Percentiles rank a stretch among this genome's conserved stretches.
Conservation (phyloP, 2,888 invertebrate genomes). For the Nomada lathburiana region DNA sequence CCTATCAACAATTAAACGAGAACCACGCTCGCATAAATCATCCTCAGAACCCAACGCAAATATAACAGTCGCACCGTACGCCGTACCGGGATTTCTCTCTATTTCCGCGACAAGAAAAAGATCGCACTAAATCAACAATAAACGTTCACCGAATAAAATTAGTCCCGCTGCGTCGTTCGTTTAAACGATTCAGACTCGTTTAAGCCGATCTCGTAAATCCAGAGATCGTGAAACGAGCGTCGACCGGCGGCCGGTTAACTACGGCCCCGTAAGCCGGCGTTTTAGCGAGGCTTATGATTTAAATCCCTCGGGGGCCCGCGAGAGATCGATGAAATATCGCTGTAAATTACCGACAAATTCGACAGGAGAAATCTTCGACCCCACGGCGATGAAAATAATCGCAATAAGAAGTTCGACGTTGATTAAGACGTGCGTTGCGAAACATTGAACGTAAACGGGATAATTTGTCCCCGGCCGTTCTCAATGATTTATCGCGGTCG, state of each 20-base stretch:
- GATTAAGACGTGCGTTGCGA: conserved; percentile 5
- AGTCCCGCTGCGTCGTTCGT: conserved; percentile 14
- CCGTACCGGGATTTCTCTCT: too few relatives aligned
- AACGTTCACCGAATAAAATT: too few relatives aligned
- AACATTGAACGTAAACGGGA: not conserved
- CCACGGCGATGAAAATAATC: conserved; percentile 13
- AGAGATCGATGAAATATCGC: conserved; percentile 50
- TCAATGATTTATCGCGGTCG: not conserved
- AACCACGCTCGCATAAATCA: too few relatives aligned
- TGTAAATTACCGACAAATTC: conserved; percentile 57
- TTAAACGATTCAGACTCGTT: conserved; percentile 15
- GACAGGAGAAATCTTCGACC: conserved; percentile 29
- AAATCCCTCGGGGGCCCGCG: conserved; percentile 40
- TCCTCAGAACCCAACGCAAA: too few relatives aligned
- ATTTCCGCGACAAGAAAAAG: too few relatives aligned
- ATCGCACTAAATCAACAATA: too few relatives aligned
- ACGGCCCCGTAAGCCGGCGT: conserved; percentile 49
- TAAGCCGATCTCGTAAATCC: conserved; percentile 59
- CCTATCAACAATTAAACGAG: too few relatives aligned
- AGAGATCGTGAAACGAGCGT: conserved; percentile 57
- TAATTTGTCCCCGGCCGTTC: not conserved
- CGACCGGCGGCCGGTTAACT: conserved; percentile 54
- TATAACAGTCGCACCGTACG: too few relatives aligned
- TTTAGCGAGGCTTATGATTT: conserved; percentile 57
- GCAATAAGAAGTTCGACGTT: conserved; percentile 1